Percentiles rank a stretch among this genome's conserved stretches.
These are phyloP conservation scores for Notospermus geniculatus DNA, from an alignment of 1,140 invertebrate species.

Conservation along the genomic window DNA sequence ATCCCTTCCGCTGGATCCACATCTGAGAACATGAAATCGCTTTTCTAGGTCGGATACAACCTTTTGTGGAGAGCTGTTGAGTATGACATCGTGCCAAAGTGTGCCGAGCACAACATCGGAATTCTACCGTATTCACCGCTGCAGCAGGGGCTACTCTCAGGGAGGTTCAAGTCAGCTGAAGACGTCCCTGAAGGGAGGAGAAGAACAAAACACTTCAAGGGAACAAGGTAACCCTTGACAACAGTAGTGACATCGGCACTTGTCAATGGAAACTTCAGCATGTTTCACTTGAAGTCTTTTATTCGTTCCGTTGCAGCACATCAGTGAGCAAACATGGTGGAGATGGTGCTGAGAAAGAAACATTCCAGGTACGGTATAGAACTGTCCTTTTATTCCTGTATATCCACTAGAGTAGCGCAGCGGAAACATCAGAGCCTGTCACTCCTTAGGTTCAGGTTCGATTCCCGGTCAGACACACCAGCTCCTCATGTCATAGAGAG, in stretches of 20 bases:
- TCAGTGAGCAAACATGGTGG: constrained; percentile 41
- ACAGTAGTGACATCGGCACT: too few species aligned
- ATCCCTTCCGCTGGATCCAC: too few species aligned
- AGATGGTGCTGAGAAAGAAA: constrained; percentile 46
- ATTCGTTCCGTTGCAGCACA: too few species aligned
- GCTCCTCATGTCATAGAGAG: too few species aligned
- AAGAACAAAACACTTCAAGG: constrained; percentile 39
- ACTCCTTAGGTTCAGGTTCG: too few species aligned
- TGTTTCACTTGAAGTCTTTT: too few species aligned
- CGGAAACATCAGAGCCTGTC: neutral
- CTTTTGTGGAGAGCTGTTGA: constrained; percentile 48
- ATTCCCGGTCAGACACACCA: too few species aligned
- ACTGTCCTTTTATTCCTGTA: neutral
- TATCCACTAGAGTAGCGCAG: neutral
- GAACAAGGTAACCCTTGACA: constrained; percentile 32
- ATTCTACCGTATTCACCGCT: constrained; percentile 49
- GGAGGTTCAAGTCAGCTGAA: constrained; percentile 33
- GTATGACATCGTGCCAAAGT: constrained; percentile 37
- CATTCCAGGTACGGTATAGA: constrained; percentile 45
- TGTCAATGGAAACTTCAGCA: too few species aligned
- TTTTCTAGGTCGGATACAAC: constrained; percentile 48
- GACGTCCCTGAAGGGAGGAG: constrained; percentile 44
- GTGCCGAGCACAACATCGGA: constrained; percentile 35
- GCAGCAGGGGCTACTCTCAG: constrained; percentile 49
- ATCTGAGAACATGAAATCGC: neutral